phyloP scores from a whole-genome alignment of 2,113 vertebrate genomes.

The Leptocoma aspasia region DNA sequence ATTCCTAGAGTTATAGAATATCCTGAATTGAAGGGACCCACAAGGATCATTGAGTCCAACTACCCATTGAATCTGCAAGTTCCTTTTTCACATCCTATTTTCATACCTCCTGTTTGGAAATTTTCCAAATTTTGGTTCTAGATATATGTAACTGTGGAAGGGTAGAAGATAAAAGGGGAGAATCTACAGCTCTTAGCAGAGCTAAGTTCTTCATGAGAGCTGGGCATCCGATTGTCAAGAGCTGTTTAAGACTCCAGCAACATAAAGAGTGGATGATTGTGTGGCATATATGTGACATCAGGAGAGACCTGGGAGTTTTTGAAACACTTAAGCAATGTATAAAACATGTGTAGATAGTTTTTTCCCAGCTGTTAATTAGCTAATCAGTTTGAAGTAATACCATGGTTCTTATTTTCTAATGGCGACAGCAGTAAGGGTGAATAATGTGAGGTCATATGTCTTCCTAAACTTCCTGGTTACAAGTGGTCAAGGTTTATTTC shows the following conservation, averaged over 20 bases:
- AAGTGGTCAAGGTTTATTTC: neutral
- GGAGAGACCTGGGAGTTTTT: neutral
- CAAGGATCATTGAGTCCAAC: too few relatives aligned
- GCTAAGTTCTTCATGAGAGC: neutral
- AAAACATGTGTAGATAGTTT: neutral
- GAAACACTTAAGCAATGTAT: neutral
- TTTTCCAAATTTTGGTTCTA: neutral
- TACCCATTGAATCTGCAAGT: neutral
- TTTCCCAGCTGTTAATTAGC: neutral
- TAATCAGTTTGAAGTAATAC: neutral
- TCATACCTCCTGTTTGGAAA: neutral
- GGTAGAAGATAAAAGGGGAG: neutral
- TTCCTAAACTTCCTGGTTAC: neutral
- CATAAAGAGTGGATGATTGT: neutral
- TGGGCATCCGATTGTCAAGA: neutral
- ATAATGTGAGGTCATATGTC: neutral
- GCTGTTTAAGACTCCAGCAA: neutral
- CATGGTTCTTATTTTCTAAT: neutral
- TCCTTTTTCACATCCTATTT: neutral
- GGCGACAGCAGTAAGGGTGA: neutral
- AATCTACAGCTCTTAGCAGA: neutral
- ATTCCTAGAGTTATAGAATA: neutral
- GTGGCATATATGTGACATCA: neutral
- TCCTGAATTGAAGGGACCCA: neutral
- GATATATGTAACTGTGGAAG: neutral